Conservation (phyloP, 2,113 vertebrate species). For the Himantopus leucocephalus region DNA sequence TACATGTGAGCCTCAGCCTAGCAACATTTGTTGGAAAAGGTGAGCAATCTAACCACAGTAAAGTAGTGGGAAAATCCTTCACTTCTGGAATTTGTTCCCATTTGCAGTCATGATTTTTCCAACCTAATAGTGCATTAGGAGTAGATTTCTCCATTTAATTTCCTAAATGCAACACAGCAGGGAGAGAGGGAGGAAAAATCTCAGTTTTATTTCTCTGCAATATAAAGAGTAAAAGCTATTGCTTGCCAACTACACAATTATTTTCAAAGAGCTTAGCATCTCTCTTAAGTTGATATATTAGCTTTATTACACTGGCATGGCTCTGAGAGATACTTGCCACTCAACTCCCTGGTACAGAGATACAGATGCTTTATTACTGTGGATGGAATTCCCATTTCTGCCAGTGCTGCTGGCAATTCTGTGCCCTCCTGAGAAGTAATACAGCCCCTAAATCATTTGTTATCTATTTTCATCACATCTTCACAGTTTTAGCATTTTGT, state of each 20-base stretch:
- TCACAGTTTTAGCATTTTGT: not conserved
- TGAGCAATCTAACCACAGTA: not conserved
- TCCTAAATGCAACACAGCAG: conserved; percentile 10
- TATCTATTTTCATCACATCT: conserved; percentile 45
- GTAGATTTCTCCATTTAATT: conserved; percentile 39
- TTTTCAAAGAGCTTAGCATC: conserved; percentile 42
- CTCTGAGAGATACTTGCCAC: conserved; percentile 50
- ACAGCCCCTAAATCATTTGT: conserved; percentile 22
- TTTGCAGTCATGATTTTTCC: not conserved
- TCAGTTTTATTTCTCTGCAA: not conserved
- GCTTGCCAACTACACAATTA: conserved; percentile 4
- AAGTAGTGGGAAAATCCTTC: not conserved
- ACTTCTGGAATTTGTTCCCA: not conserved
- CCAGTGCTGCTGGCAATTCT: not conserved
- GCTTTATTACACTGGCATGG: conserved; percentile 46
- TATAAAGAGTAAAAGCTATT: not conserved
- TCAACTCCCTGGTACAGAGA: not conserved
- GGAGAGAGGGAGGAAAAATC: not conserved
- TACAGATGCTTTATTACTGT: conserved; percentile 37
- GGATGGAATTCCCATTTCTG: conserved; percentile 50
- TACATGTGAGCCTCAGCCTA: not conserved
- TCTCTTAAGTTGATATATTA: conserved; percentile 46
- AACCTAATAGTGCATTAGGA: not conserved
- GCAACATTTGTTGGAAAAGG: not conserved
- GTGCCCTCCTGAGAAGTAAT: conserved; percentile 33